phyloP scores from a whole-genome alignment of 2,113 vertebrate genomes.

The Daboia siamensis region DNA sequence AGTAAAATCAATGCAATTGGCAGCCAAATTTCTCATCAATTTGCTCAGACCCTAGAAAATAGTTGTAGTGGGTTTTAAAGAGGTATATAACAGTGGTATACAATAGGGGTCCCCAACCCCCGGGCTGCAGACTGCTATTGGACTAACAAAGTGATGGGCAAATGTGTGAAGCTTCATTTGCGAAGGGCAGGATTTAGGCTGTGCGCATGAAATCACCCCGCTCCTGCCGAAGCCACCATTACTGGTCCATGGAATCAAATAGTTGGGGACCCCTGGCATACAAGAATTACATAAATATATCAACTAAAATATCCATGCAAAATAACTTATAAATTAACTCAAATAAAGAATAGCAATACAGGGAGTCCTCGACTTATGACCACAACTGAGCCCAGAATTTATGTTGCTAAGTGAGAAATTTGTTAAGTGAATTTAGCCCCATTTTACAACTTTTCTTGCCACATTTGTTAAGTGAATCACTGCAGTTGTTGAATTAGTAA shows the following conservation, averaged over 20 bases:
- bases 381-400: no score
- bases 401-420: no score
- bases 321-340: background rate
- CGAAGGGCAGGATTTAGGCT: background rate
- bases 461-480: no score
- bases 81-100: background rate
- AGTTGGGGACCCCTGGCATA: background rate
- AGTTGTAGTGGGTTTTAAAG: background rate
- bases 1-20: background rate
- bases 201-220: background rate
- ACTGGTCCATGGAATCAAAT: background rate
- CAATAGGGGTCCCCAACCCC: background rate
- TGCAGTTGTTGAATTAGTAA: no score
- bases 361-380: no score
- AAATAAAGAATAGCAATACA: background rate
- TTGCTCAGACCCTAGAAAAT: background rate
- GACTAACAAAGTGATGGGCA: background rate
- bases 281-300: background rate
- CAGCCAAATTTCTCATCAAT: background rate
- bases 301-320: background rate
- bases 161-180: background rate
- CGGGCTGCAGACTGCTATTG: background rate
- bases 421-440: no score
- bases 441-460: no score
- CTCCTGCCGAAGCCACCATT: background rate